Evolutionary conservation across 1,140 invertebrate genomes (phyloP).

Genomic region (Aporrectodea caliginosa): DNA sequence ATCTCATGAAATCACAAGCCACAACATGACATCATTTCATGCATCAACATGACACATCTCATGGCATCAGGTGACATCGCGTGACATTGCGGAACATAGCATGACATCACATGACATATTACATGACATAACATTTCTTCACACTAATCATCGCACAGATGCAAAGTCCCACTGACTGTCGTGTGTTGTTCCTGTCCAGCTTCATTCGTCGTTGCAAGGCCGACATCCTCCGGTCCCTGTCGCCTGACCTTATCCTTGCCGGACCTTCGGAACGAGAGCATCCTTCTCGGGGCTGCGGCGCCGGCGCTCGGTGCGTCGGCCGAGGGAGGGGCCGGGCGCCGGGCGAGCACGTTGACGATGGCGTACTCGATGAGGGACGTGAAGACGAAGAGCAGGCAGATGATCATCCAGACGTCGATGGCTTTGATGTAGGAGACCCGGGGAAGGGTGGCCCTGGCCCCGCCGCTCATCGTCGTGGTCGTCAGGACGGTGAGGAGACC

Average conservation of each 20-base stretch:
- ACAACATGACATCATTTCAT: no score
- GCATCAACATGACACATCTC: no score
- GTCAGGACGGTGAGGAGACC: conserved; percentile 45
- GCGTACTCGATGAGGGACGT: conserved; percentile 86
- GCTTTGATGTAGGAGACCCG: conserved; percentile 66
- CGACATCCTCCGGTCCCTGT: background rate
- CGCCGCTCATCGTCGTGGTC: conserved; percentile 39
- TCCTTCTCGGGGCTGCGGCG: background rate
- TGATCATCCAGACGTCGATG: conserved; percentile 89
- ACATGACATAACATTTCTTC: no score
- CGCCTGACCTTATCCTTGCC: background rate
- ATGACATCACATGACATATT: no score
- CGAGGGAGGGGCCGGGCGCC: background rate
- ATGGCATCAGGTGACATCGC: no score
- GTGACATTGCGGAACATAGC: no score
- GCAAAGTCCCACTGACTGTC: no score
- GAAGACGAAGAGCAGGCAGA: conserved; percentile 88
- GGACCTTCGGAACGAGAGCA: background rate
- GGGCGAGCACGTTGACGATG: conserved; percentile 66
- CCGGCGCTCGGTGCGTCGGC: no score
- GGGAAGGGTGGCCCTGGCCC: conserved; percentile 24
- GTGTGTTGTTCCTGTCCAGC: no score
- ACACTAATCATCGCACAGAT: no score
- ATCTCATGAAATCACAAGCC: no score
- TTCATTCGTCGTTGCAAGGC: no score